Conservation (phyloP, 2,888 invertebrate genomes). For the Tetragnatha montana region DNA sequence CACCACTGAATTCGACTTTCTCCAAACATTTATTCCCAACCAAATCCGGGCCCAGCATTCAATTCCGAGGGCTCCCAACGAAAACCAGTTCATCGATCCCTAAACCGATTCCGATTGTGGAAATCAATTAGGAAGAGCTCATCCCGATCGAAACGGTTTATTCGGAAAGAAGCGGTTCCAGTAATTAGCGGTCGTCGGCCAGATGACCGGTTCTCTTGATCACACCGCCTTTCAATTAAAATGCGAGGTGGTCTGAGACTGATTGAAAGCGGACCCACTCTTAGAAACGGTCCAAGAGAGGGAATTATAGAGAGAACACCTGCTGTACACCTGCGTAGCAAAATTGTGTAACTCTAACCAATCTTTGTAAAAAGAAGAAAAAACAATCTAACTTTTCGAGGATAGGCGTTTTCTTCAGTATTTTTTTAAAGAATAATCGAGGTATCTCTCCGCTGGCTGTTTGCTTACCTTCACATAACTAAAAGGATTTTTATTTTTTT, state of each 20-base stretch:
- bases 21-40: not conserved
- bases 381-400: too few species aligned
- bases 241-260: not conserved
- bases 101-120: slow-evolving; percentile 18
- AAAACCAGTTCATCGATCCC: not conserved
- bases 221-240: slow-evolving; percentile 39
- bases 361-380: too few species aligned
- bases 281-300: too few species aligned
- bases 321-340: too few species aligned
- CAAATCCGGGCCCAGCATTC: not conserved
- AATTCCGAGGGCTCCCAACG: not conserved
- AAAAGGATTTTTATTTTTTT: too few species aligned
- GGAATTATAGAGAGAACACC: too few species aligned
- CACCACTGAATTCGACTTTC: not conserved
- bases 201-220: slow-evolving; percentile 13
- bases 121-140: slow-evolving; percentile 31
- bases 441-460: too few species aligned
- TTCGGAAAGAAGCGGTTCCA: slow-evolving; percentile 5
- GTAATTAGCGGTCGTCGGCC: slow-evolving; percentile 32
- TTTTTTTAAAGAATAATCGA: too few species aligned
- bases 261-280: too few species aligned
- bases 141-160: not conserved
- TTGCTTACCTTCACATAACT: too few species aligned
- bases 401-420: too few species aligned
- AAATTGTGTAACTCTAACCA: too few species aligned